A percentile compares a stretch with the other conserved stretches of the same genome.
phyloP scores from a whole-genome alignment of 2,113 vertebrate genomes.

The Pterocles gutturalis region DNA sequence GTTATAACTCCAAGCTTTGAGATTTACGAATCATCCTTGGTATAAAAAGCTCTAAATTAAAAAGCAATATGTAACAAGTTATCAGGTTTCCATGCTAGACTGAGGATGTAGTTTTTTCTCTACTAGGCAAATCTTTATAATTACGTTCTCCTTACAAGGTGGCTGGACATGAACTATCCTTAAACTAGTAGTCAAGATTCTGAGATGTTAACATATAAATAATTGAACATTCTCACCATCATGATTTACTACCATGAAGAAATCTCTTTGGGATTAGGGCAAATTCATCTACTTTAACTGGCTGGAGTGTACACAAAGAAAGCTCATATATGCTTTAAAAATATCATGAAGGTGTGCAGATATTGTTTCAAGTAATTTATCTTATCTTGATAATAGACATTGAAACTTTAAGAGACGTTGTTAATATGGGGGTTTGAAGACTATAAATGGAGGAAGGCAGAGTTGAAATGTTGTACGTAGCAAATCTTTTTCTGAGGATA shows the following conservation, averaged over 20 bases:
- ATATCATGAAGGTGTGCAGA: not conserved
- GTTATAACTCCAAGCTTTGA: not conserved
- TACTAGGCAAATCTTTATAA: not conserved
- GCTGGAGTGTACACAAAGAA: not conserved
- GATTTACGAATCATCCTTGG: not conserved
- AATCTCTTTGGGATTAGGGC: rapidly evolving
- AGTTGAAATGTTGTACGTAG: not conserved
- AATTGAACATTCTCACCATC: not conserved
- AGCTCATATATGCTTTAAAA: not conserved
- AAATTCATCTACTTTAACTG: not conserved
- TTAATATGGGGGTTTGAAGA: rapidly evolving
- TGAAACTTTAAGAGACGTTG: not conserved
- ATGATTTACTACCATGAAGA: not conserved
- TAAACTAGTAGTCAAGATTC: not conserved
- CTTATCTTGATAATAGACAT: not conserved
- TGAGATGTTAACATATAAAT: not conserved
- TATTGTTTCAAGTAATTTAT: not conserved
- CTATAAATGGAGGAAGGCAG: not conserved
- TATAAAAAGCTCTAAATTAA: not conserved
- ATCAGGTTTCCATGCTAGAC: not conserved
- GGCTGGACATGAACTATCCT: not conserved
- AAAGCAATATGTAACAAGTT: not conserved
- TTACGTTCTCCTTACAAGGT: not conserved
- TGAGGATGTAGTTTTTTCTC: not conserved
- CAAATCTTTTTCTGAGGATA: not conserved